Evolutionary conservation across 2,113 vertebrate species (phyloP), one percentile per base, ranked within the genome.

Genomic region (Eulemur macaco): DNA sequence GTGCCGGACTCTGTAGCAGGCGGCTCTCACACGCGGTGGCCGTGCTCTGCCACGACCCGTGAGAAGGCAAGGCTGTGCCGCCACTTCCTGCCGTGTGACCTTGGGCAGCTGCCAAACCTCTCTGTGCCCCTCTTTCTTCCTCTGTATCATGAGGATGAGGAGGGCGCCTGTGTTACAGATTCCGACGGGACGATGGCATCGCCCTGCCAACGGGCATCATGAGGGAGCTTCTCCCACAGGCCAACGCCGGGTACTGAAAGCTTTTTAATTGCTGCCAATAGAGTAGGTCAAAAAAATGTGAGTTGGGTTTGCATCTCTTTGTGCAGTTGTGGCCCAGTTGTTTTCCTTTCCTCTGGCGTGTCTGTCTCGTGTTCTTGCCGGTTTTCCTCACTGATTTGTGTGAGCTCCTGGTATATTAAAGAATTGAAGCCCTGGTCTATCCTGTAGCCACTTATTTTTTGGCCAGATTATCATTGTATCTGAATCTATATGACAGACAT

Each of bases 1-100:
- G 0, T 0, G 2, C 66, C 3, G 2, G 50, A 0, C 11, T 20
- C 58, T 5, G 8, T 0, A 3, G 23, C 52, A 7, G 1, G 3
- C 4, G 37, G 23, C 71, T 45, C 71, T 29, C 71, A 4, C 39
- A 7, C 12, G 3, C 1, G 12, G 11, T 47, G 25, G 10, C 73
- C 13, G 14, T 76, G 73, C 73, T 15, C 73, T 1, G 0, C 45
- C 17, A 11, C 5, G 74, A 47, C 45, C 9, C 8, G 17, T 2
- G 4, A 34, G 45, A 76, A 50, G 45, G 74, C 15, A 10, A 45
- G 74, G 47, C 39, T 12, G 45, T 14, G 23, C 13, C 8, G 3
- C 50, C 8, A 1, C 73, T 25, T 34, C 34, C 42, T 17, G 56
- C 88, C 34, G 50, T 4, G 63, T 34, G 71, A 12, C 85, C 37